Evolutionary conservation across 2,797 vertebrate genomes (phyloP).

Genomic region (Crenichthys baileyi): DNA sequence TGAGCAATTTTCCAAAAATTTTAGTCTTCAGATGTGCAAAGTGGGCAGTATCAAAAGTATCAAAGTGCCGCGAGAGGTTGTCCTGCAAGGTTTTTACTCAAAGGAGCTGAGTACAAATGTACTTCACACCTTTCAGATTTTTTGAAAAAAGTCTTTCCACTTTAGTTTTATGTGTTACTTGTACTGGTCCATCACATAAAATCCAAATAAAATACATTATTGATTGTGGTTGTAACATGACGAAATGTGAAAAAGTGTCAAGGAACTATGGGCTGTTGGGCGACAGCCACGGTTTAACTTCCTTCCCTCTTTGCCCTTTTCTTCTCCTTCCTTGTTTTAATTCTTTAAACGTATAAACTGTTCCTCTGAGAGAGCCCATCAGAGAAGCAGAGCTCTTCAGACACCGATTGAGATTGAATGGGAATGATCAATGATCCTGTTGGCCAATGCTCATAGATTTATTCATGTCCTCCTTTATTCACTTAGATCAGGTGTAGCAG

Average conservation of each 20-base stretch:
- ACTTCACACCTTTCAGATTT: too few species aligned
- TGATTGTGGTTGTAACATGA: not conserved
- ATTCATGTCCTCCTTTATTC: conserved; percentile 47
- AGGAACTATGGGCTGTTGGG: conserved; percentile 61
- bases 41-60: too few species aligned
- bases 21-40: too few species aligned
- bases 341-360: conserved; percentile 38
- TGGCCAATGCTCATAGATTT: not conserved
- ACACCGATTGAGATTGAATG: conserved; percentile 30
- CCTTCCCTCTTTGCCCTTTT: conserved; percentile 33
- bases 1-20: too few species aligned
- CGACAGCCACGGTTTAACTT: conserved; percentile 59
- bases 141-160: too few species aligned
- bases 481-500: conserved; percentile 1
- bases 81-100: too few species aligned
- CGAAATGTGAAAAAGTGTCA: conserved; percentile 17
- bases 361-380: conserved; percentile 53
- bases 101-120: too few species aligned
- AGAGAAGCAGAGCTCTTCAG: conserved; percentile 55
- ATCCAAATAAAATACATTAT: not conserved
- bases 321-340: conserved; percentile 23
- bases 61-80: too few species aligned
- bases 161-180: not conserved
- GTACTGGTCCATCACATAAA: not conserved
- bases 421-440: conserved; percentile 46